Base-by-base conservation (phyloP, 2,888 invertebrate species). In the Luperina testacea region DNA sequence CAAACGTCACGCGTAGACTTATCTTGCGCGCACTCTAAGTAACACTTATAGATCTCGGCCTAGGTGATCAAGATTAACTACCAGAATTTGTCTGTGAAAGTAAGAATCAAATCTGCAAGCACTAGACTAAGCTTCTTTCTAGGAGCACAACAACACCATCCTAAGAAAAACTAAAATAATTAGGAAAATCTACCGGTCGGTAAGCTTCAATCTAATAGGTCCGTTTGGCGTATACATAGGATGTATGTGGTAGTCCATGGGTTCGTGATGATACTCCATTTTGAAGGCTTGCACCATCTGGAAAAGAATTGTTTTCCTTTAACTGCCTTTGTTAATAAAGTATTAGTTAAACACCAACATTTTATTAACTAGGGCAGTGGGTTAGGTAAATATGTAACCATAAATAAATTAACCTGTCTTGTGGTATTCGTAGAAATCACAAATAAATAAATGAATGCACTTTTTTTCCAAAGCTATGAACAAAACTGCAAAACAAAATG, bases 211-310 rank as follows among this genome's bases (percentile, higher is more conserved):
- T 90, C 97, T 97, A 57, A 98, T 94, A 0, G 98, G 97, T 83
- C 98, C 98, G 83, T 98, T 97, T 0, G 98, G 98, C 0, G 98
- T 98, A 90, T 98, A 98, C 97, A 98, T 97, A 0, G 97, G 97
- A 88, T 97, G 97, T 5, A 97, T 97, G 87, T 97, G 97, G 89
- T 97, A 97, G 24, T 98, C 97, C 91, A 98, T 89, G n/a, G 97
- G 97, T 69, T 97, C 95, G 85, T 98, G 96, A 84, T 97, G 97
- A 89, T 98, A 98, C 89, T 98, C 98, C 92, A 98, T 94, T 91
- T 96, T 97, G 92, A 97, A 98, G 0, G 97, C 94, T 90, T 97
- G 97, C 63, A 98, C 94, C 93, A 98, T 97, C 98, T 98, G 95
- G 63, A 97, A 97, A 81, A 24, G 0, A n/a, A n/a, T n/a, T n/a